These are phyloP conservation scores for Balearica regulorum DNA, from an alignment of 2,797 vertebrate species.

Conservation along the genomic window DNA sequence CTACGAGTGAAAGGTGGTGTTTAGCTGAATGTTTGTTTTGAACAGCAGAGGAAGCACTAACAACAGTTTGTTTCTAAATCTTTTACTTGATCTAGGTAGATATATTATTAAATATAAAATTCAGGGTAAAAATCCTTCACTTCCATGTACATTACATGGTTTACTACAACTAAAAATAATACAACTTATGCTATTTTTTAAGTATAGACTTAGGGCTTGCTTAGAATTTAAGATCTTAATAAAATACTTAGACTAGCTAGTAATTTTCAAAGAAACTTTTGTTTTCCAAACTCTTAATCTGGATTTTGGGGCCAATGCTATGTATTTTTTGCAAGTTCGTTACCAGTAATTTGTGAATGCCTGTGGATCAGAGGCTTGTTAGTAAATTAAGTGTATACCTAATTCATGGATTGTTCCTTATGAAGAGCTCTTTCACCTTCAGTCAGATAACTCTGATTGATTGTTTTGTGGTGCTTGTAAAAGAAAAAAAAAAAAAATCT, in stretches of 20 bases:
- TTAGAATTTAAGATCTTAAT: constrained; percentile 49
- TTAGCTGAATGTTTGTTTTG: not conserved
- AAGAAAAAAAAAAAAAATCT: constrained; percentile 11
- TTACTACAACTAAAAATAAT: constrained; percentile 48
- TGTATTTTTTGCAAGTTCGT: constrained; percentile 33
- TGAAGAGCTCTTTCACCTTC: constrained; percentile 17
- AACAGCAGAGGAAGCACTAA: constrained; percentile 41
- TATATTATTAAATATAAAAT: constrained; percentile 58
- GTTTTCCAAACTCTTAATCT: constrained; percentile 16
- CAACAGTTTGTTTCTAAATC: constrained; percentile 19
- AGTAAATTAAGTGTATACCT: constrained; percentile 25
- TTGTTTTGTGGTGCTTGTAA: constrained; percentile 37
- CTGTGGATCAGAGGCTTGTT: constrained; percentile 43
- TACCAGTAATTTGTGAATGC: constrained; percentile 41
- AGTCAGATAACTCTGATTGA: not conserved
- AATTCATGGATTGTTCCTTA: not conserved
- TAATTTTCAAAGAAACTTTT: constrained; percentile 46
- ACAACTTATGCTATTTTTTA: constrained; percentile 28
- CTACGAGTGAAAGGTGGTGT: not conserved
- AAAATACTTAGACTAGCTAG: constrained; percentile 22
- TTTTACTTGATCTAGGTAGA: constrained; percentile 45
- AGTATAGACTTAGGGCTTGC: constrained; percentile 63
- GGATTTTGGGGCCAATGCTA: constrained; percentile 34
- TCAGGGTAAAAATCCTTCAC: constrained; percentile 72
- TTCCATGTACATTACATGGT: constrained; percentile 75